Evolutionary conservation across 2,888 invertebrate genomes (phyloP), one percentile per base, ranked within the genome.

Genomic region (Stenodema calcarata): DNA sequence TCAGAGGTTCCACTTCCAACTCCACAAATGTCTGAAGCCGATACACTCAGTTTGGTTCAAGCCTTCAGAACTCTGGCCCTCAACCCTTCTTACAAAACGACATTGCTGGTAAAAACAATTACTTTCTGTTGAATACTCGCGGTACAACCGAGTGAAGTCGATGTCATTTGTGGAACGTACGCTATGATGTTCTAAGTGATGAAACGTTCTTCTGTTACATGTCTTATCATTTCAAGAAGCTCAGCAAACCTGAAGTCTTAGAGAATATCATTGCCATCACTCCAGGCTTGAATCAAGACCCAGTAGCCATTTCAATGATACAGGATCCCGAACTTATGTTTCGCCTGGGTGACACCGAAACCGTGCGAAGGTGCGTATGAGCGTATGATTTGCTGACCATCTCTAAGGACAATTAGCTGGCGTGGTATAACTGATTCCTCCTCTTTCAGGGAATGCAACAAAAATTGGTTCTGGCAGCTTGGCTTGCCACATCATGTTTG

Each of bases 301-400:
- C 95, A 54, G 93, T 94, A 16, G 94, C 95, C 0, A 91, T 96
- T 42, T 95, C 95, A 0, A 94, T 96, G 89, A 92, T 96, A 16
- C 95, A 95, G 90, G 95, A 96, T 90, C 94, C 95, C 23, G 95
- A 96, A 89, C 91, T 96, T n/a, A 92, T 96, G 88, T 93, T 94
- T 0, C 94, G 95, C 16, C 92, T 96, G 86, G 93, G 94, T 0
- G 95, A 95, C 90, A 92, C 93, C 0, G 93, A 94, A 88, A 94
- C 94, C 12, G 94, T 95, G 89, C 92, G 94, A 89, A 92, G 91
- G 93, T 93, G 90, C 89, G 89, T 87, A 41, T 27, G 70, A 18
- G 12, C 28, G 35, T 12, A 18, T 76, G 9, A 35, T 76, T 76
- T 35, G 28, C 47, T 16, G 11, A 12, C 11, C 11, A 47, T 47